Conservation (phyloP, 2,888 invertebrate genomes). For the Eucera pruinosa region DNA sequence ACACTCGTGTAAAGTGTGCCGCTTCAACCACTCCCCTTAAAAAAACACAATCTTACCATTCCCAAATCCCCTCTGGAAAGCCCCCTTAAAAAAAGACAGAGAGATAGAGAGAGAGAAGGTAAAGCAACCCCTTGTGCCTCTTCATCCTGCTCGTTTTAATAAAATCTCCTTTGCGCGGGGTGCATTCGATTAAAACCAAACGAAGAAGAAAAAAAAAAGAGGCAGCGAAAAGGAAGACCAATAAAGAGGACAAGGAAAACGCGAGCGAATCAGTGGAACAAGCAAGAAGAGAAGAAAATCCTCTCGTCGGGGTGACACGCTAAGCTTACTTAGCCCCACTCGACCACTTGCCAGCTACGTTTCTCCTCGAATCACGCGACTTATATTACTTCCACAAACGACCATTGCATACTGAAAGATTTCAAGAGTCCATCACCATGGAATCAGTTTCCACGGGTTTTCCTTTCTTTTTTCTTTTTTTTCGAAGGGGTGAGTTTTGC, state of each 20-base stretch:
- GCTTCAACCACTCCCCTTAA: not conserved
- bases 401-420: slow-evolving; percentile 28
- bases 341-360: slow-evolving; percentile 39
- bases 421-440: not conserved
- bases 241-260: slow-evolving; percentile 1
- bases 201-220: not conserved
- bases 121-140: slow-evolving; percentile 2
- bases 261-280: not conserved
- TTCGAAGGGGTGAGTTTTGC: slow-evolving; percentile 23
- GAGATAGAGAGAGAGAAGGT: too few relatives aligned
- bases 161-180: slow-evolving; percentile 47
- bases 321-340: slow-evolving; percentile 52
- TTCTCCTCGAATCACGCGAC: slow-evolving; percentile 17
- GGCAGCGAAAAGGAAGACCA: not conserved
- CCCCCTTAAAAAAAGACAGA: not conserved
- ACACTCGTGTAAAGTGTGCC: not conserved
- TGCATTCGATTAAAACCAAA: slow-evolving; percentile 54
- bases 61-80: not conserved
- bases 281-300: slow-evolving; percentile 8
- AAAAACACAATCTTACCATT: slow-evolving; percentile 6
- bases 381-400: slow-evolving; percentile 7
- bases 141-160: slow-evolving; percentile 47
- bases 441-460: slow-evolving; percentile 35
- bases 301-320: slow-evolving; percentile 39
- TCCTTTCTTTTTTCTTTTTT: too few relatives aligned